These are phyloP conservation scores for Melinopterus prodromus DNA, from an alignment of 2,888 invertebrate species.

Conservation along the genomic window DNA sequence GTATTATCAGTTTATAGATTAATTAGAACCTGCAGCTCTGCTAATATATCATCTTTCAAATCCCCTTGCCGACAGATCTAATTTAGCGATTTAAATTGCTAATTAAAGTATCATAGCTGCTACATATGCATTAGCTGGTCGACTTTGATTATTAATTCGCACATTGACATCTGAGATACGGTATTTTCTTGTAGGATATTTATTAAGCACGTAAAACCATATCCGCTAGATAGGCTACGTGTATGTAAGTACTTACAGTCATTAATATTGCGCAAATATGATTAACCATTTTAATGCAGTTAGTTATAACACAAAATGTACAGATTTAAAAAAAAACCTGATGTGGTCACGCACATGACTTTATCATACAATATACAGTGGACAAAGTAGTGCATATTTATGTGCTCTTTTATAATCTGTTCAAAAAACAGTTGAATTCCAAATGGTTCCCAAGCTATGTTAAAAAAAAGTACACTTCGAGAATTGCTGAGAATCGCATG, in stretches of 20 bases:
- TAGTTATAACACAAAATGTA: too few species aligned
- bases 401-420: too few species aligned
- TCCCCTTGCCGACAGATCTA: background rate
- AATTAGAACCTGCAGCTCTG: background rate
- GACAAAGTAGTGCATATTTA: too few species aligned
- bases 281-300: too few species aligned
- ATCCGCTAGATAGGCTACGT: background rate
- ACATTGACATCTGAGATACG: background rate
- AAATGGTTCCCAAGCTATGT: too few species aligned
- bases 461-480: too few species aligned
- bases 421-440: too few species aligned
- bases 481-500: too few species aligned
- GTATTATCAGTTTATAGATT: background rate
- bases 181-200: background rate
- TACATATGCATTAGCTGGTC: background rate
- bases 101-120: background rate
- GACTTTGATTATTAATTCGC: background rate
- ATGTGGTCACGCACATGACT: too few species aligned
- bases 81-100: background rate
- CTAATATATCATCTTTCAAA: background rate
- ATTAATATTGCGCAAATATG: too few species aligned
- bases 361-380: too few species aligned
- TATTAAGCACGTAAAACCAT: background rate
- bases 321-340: too few species aligned
- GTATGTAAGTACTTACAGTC: background rate